phyloP scores from a whole-genome alignment of 2,113 vertebrate genomes.

The Prionailurus viverrinus region DNA sequence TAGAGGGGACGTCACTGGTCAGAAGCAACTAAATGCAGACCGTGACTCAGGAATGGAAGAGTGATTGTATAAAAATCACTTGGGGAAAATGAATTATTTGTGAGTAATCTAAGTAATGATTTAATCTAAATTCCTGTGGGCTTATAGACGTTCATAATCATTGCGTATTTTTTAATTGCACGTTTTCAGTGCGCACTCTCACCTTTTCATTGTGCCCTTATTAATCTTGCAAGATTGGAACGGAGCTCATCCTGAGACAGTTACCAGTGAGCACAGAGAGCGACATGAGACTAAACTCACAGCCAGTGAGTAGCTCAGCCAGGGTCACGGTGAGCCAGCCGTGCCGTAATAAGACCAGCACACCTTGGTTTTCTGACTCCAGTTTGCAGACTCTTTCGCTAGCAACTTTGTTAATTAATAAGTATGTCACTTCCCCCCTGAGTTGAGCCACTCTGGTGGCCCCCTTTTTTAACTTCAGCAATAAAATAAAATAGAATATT shows the following conservation, averaged over 20 bases:
- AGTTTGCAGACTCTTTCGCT: background rate
- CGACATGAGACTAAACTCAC: background rate
- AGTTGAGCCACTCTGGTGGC: background rate
- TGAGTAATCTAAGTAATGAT: background rate
- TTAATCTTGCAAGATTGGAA: background rate
- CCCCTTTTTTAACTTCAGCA: conserved; percentile 51
- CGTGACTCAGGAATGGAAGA: background rate
- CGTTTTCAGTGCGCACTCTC: background rate
- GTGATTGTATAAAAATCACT: conserved; percentile 46
- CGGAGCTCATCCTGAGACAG: background rate
- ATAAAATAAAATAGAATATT: conserved; percentile 25
- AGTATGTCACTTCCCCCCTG: conserved; percentile 5
- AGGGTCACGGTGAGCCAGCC: background rate
- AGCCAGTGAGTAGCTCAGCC: background rate
- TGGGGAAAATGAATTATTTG: background rate
- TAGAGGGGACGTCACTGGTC: background rate
- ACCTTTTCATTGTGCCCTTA: background rate
- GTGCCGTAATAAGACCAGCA: background rate
- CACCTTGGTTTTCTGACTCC: background rate
- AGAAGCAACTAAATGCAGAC: conserved; percentile 20
- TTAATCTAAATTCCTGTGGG: background rate
- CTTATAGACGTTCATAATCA: background rate
- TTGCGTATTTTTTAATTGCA: background rate
- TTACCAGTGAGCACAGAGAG: background rate
- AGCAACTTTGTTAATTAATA: conserved; percentile 4